Conservation (phyloP, 2,888 invertebrate species). For the Dolichomitus sp. region DNA sequence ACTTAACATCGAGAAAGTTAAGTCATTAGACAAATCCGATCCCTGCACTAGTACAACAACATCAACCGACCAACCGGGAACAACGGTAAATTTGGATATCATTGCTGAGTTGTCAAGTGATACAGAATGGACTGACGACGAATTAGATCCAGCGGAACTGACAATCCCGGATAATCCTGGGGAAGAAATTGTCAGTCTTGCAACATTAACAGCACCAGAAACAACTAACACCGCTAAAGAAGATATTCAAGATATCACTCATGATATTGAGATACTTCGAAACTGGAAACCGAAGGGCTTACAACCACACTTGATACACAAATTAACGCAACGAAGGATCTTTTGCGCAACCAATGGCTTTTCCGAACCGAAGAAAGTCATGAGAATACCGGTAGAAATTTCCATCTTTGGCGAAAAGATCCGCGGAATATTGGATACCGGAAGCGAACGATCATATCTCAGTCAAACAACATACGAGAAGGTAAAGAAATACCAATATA, state of each 20-base stretch:
- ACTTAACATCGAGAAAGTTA: slow-evolving; percentile 20
- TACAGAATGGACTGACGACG: slow-evolving; percentile 12
- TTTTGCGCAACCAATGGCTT: slow-evolving; percentile 7
- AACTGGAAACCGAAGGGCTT: slow-evolving; percentile 36
- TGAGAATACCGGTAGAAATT: slow-evolving; percentile 40
- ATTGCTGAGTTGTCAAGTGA: slow-evolving; percentile 1
- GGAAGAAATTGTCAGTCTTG: background rate
- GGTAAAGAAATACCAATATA: slow-evolving; percentile 16
- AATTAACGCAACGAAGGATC: slow-evolving; percentile 6
- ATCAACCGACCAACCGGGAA: background rate
- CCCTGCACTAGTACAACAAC: background rate
- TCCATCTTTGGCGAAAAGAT: slow-evolving; percentile 38
- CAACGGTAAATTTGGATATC: background rate
- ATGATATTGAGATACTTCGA: background rate
- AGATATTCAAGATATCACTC: background rate
- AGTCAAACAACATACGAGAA: slow-evolving; percentile 10
- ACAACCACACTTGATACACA: background rate
- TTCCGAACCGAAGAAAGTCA: slow-evolving; percentile 36
- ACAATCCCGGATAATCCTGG: background rate
- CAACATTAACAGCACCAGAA: background rate
- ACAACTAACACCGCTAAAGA: background rate
- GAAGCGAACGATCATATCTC: slow-evolving; percentile 35
- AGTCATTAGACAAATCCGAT: slow-evolving; percentile 15
- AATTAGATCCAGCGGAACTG: background rate
- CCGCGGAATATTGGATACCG: slow-evolving; percentile 36